Evolutionary conservation across 2,797 vertebrate species (phyloP).

Genomic region (Semotilus atromaculatus): DNA sequence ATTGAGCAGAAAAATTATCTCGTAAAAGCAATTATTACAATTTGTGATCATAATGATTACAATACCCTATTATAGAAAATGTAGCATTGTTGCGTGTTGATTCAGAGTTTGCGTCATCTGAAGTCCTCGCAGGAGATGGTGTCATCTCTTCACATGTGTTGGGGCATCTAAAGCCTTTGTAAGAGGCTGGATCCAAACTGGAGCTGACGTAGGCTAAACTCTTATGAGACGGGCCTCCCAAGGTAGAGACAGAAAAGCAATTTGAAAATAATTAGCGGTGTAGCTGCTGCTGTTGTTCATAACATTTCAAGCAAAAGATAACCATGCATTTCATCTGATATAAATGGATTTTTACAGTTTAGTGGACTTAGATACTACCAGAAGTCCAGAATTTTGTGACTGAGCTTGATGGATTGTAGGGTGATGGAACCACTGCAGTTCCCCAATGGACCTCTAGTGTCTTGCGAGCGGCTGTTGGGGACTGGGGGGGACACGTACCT

Average conservation of each 20-base stretch:
- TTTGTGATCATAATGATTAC: too few relatives aligned
- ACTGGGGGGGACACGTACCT: not conserved
- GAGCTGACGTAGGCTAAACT: not conserved
- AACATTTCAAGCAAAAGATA: not conserved
- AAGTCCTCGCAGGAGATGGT: not conserved
- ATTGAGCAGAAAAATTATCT: not conserved
- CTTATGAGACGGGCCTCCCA: not conserved
- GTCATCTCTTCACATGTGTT: not conserved
- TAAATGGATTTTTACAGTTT: too few relatives aligned
- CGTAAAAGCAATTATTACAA: not conserved
- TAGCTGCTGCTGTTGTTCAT: not conserved
- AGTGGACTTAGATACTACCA: too few relatives aligned
- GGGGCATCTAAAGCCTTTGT: not conserved
- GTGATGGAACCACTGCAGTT: too few relatives aligned
- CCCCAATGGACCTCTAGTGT: not conserved
- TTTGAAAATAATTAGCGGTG: not conserved
- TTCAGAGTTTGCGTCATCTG: not conserved
- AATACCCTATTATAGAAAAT: not conserved
- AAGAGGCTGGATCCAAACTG: not conserved
- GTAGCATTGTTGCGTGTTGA: not conserved
- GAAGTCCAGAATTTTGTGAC: too few relatives aligned
- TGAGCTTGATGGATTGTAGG: too few relatives aligned
- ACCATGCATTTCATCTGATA: not conserved
- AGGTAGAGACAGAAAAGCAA: not conserved
- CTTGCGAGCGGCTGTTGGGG: too few relatives aligned